phyloP scores from a whole-genome alignment of 2,888 invertebrate genomes.

The Pachydiplax longipennis region DNA sequence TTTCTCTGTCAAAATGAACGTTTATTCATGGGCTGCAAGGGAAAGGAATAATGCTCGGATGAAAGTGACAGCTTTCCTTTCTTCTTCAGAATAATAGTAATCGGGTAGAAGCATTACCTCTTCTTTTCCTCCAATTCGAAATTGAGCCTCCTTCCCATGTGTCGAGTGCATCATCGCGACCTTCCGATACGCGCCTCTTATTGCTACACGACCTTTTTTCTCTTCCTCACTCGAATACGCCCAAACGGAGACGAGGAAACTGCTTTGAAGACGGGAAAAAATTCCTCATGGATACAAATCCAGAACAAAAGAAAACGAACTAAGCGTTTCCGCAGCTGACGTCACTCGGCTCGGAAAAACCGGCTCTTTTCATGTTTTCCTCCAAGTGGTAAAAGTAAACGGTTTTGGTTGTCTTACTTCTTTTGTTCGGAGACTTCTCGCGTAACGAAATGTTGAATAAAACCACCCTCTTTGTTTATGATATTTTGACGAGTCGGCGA shows the following conservation, averaged over 20 bases:
- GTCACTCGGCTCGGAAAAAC: not conserved
- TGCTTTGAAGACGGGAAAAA: not conserved
- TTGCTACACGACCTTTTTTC: not conserved
- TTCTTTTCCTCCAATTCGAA: not conserved
- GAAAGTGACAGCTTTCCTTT: not conserved
- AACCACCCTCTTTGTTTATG: not conserved
- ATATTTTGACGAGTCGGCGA: not conserved
- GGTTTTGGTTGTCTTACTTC: not conserved
- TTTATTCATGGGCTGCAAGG: no score
- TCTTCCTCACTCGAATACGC: not conserved
- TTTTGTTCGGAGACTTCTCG: not conserved
- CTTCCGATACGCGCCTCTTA: not conserved
- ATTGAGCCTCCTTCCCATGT: not conserved
- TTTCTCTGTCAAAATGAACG: no score
- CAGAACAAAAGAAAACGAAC: slow-evolving; percentile 15
- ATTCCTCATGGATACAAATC: slow-evolving; percentile 7
- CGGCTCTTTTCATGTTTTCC: not conserved
- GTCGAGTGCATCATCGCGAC: not conserved
- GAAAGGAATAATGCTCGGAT: not conserved
- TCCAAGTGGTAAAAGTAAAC: not conserved
- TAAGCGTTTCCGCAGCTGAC: slow-evolving; percentile 36
- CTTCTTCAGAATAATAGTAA: not conserved
- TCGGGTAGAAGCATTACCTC: not conserved
- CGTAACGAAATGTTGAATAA: not conserved
- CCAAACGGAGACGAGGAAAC: slow-evolving; percentile 1